phyloP scores from a whole-genome alignment of 2,797 vertebrate species.

The Crypturellus tataupa region DNA sequence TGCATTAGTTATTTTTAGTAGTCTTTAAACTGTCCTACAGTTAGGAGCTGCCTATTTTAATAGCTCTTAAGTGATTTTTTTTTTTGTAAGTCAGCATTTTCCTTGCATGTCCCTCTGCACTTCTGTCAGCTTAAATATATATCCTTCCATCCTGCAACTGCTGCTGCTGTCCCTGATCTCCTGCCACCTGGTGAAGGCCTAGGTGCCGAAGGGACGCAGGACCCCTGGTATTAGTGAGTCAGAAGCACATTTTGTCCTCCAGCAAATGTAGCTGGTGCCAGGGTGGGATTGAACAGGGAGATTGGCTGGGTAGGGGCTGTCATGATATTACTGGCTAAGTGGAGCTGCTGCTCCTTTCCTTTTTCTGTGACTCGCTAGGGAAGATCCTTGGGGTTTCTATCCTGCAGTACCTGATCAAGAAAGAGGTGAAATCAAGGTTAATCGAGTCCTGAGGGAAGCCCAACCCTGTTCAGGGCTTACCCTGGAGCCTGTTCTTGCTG shows the following conservation, averaged over 20 bases:
- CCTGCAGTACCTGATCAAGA: background rate
- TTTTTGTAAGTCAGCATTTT: background rate
- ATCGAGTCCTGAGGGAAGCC: background rate
- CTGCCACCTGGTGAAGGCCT: background rate
- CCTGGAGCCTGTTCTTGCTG: background rate
- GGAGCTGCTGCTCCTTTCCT: background rate
- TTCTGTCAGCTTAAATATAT: background rate
- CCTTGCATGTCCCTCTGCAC: background rate
- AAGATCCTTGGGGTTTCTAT: background rate
- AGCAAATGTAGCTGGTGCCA: background rate
- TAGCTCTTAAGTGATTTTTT: background rate
- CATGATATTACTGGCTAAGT: background rate
- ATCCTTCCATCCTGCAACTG: background rate
- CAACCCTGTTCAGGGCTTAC: background rate
- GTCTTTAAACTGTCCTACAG: background rate
- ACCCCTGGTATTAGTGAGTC: background rate
- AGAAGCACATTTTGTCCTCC: background rate
- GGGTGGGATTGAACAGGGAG: fast-evolving
- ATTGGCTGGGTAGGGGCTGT: background rate
- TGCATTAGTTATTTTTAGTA: background rate
- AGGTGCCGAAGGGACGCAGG: background rate
- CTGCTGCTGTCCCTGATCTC: background rate
- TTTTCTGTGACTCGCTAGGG: background rate
- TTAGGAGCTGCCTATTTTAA: background rate
- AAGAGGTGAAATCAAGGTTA: background rate